Evolutionary conservation across 2,797 vertebrate species (phyloP).

Genomic region (Tragopan temminckii): DNA sequence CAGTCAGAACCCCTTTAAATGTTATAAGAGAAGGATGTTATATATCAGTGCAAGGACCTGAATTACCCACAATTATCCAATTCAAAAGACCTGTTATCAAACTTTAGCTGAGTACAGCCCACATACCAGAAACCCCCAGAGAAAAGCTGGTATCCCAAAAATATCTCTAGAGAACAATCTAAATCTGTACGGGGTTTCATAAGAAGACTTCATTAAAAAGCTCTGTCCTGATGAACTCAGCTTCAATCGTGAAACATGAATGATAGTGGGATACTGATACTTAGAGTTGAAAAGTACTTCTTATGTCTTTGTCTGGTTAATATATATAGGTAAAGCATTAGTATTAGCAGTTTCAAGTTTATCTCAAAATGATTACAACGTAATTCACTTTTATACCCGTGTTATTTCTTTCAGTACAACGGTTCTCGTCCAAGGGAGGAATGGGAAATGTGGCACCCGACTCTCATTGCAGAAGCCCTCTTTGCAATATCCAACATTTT

Average conservation of each 20-base stretch:
- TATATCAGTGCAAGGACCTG: not conserved
- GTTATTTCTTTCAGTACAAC: conserved; percentile 89
- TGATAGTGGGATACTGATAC: not conserved
- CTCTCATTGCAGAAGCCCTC: conserved; percentile 95
- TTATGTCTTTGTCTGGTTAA: not conserved
- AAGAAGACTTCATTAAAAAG: not conserved
- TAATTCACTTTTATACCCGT: conserved; percentile 20
- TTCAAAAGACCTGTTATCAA: not conserved
- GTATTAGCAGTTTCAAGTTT: not conserved
- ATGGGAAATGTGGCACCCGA: conserved; percentile 99
- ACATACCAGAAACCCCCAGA: not conserved
- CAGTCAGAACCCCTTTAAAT: not conserved
- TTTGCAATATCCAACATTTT: conserved; percentile 99
- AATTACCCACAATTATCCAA: not conserved
- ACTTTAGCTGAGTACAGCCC: not conserved
- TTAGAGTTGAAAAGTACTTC: not conserved
- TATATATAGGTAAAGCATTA: not conserved
- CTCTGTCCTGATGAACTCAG: not conserved
- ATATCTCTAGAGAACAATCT: not conserved
- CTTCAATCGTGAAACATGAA: fast-evolving
- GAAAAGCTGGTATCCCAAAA: not conserved
- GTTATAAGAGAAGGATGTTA: not conserved
- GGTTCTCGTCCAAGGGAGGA: conserved; percentile 95
- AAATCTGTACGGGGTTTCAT: not conserved
- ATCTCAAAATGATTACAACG: not conserved